phyloP scores from a whole-genome alignment of 2,113 vertebrate species.

The Etheostoma spectabile region DNA sequence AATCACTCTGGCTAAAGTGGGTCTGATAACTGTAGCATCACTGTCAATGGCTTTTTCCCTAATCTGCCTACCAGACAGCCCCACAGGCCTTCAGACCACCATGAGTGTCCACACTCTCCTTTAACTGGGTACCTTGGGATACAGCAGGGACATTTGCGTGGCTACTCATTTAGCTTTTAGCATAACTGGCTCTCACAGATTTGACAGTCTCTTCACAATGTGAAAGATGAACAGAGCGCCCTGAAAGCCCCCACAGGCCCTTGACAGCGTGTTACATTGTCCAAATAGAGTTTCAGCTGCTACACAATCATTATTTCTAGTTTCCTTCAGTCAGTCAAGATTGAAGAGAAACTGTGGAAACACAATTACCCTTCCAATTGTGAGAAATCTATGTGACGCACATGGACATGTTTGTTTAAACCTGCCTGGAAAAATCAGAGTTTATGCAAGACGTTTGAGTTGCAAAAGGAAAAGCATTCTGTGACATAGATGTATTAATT shows the following conservation, averaged over 20 bases:
- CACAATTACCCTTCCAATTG: constrained; percentile 45
- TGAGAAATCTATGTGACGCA: constrained; percentile 64
- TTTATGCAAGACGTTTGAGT: constrained; percentile 63
- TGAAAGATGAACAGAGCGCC: constrained; percentile 47
- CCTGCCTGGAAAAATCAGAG: constrained; percentile 53
- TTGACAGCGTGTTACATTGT: constrained; percentile 50
- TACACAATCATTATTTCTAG: constrained; percentile 62
- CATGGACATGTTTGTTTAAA: constrained; percentile 71
- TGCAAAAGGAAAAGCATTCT: constrained; percentile 39
- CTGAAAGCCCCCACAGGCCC: constrained; percentile 47
- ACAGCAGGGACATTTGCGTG: constrained; percentile 47
- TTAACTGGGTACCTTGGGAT: constrained; percentile 31
- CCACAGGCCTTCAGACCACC: constrained; percentile 72
- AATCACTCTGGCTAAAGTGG: constrained; percentile 84
- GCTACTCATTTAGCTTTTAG: constrained; percentile 59
- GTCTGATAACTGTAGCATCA: constrained; percentile 82
- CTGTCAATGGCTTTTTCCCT: constrained; percentile 65
- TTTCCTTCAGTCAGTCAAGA: constrained; percentile 67
- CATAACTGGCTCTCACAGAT: constrained; percentile 38
- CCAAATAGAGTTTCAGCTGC: constrained; percentile 58
- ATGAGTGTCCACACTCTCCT: constrained; percentile 40
- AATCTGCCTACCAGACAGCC: constrained; percentile 73
- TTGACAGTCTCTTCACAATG: constrained; percentile 51
- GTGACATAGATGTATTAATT: constrained; percentile 39
- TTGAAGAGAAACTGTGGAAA: constrained; percentile 58